phyloP scores from a whole-genome alignment of 2,888 invertebrate genomes.

The Vesta saturnalis region DNA sequence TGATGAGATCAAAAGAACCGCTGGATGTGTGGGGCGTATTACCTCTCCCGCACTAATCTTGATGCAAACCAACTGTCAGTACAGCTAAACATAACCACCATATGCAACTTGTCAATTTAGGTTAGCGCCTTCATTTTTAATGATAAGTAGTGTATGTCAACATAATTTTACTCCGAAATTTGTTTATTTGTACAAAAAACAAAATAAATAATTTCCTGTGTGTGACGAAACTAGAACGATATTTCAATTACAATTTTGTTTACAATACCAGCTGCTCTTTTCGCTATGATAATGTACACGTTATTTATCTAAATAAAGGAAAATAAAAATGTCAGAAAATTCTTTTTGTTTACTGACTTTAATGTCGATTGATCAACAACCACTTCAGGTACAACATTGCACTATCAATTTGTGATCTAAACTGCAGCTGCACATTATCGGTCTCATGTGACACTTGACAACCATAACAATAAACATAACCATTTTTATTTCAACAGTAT shows the following conservation, averaged over 20 bases:
- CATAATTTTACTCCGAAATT: constrained; percentile 33
- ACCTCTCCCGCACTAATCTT: constrained; percentile 39
- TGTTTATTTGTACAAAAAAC: constrained; percentile 27
- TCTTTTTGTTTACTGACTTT: background rate
- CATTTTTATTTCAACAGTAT: constrained; percentile 56
- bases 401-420: constrained; percentile 5
- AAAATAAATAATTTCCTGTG: constrained; percentile 35
- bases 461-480: constrained; percentile 60
- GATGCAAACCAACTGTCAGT: constrained; percentile 54
- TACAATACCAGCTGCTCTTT: background rate
- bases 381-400: constrained; percentile 3
- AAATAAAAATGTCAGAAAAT: background rate
- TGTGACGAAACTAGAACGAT: constrained; percentile 26
- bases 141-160: constrained; percentile 39
- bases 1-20: constrained; percentile 59
- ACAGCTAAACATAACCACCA: constrained; percentile 52
- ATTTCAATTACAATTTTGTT: constrained; percentile 14
- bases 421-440: constrained; percentile 48
- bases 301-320: too few relatives aligned
- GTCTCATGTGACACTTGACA: constrained; percentile 58
- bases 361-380: background rate
- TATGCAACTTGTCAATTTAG: constrained; percentile 53
- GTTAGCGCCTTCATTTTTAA: constrained; percentile 46
- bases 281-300: too few relatives aligned
- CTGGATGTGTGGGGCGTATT: constrained; percentile 47